Evolutionary conservation across 64 coral and sea anemone species (phyloP).

Genomic region (Pocillopora damicornis): DNA sequence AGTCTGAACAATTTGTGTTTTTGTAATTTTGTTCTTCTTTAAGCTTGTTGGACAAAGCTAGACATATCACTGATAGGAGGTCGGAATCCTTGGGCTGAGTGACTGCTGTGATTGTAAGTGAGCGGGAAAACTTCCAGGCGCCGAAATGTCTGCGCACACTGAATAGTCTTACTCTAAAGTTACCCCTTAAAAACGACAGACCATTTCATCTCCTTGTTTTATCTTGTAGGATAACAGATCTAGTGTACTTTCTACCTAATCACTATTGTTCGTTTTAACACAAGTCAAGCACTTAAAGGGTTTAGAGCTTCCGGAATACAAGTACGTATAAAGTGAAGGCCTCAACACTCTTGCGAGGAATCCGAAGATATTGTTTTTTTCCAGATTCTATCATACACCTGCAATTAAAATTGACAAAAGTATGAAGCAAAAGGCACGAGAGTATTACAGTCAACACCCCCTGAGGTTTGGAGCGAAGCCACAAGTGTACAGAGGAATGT

Average conservation of each 20-base stretch:
- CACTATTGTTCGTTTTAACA: background rate
- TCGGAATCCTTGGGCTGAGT: background rate
- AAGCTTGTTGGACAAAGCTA: background rate
- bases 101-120: background rate
- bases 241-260: background rate
- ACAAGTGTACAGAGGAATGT: background rate
- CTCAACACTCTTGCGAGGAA: background rate
- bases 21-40: background rate
- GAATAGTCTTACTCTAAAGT: background rate
- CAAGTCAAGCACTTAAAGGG: constrained; percentile 8
- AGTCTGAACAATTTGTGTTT: background rate
- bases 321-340: background rate
- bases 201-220: background rate
- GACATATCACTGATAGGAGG: background rate
- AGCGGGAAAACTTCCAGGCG: background rate
- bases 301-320: constrained; percentile 7
- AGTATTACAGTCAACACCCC: no score
- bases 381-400: background rate
- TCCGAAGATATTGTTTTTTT: background rate
- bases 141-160: background rate
- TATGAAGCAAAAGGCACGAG: no score
- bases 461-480: background rate
- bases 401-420: no score
- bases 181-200: background rate
- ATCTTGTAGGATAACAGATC: background rate